Evolutionary conservation across 2,888 invertebrate species (phyloP), one percentile per base, ranked within the genome.

Genomic region (Micoletzkya japonica): DNA sequence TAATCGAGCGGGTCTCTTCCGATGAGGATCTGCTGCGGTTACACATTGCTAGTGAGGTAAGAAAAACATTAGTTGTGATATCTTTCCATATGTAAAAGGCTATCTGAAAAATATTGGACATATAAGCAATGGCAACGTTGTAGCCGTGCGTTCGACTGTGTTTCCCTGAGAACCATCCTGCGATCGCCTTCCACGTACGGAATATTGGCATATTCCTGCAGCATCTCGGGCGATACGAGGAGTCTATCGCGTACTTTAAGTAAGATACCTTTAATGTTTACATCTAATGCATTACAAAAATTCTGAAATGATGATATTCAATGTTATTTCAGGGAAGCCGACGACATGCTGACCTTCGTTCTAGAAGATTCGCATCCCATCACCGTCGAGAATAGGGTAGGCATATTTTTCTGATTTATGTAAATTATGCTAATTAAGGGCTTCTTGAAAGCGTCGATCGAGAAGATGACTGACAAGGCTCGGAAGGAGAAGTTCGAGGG

Each of bases 101-200:
- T n/a, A n/a, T n/a, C n/a, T n/a, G n/a, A n/a, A n/a, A n/a, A n/a
- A n/a, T n/a, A n/a, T n/a, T n/a, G n/a, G n/a, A n/a, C n/a, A n/a
- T n/a, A n/a, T n/a, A n/a, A n/a, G 44, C 10, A 44, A 44, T 17
- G 17, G n/a, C 7, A n/a, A n/a, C n/a, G n/a, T 57, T 68, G 1
- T 58, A 68, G 68, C 68, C 68, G 2, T 83, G 84, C 59, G 74
- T 83, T 39, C 74, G 82, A 10, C 32, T 75, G 2, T 82, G 80
- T 70, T 83, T 77, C 69, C 83, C 83, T 6, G 64, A 71, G 6
- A 77, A 79, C 70, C 83, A 83, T 71, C 83, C 83, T 17, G 83
- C 81, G 1, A 57, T 83, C n/a, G 80, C 80, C 17, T 84, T 82
- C 70, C 81, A 84, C 64, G 71, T 82, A 17, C 69, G 74, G 14